Conservation (phyloP, 2,888 invertebrate species). For the Trilocha varians region DNA sequence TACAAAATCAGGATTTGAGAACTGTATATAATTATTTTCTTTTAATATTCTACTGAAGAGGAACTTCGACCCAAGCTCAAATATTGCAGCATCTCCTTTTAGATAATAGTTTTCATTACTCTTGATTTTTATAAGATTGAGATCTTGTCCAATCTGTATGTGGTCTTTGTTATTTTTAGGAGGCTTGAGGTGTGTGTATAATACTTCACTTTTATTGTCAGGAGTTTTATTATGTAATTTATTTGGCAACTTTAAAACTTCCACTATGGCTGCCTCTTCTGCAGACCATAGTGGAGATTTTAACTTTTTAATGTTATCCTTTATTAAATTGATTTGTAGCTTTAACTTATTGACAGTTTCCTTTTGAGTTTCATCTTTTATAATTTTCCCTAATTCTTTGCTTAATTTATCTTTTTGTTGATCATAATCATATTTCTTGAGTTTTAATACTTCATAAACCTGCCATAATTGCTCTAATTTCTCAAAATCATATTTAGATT, state of each 20-base stretch:
- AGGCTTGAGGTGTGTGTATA: conserved; percentile 30
- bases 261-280: conserved; percentile 78
- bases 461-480: conserved; percentile 75
- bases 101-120: conserved; percentile 76
- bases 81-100: conserved; percentile 78
- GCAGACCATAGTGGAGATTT: conserved; percentile 79
- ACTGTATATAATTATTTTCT: conserved; percentile 72
- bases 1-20: conserved; percentile 85
- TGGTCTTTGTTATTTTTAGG: conserved; percentile 59
- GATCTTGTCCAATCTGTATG: conserved; percentile 66
- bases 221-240: conserved; percentile 77
- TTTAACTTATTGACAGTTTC: conserved; percentile 67
- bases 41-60: conserved; percentile 57
- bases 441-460: conserved; percentile 72
- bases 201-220: conserved; percentile 33
- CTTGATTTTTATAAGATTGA: conserved; percentile 71
- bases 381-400: conserved; percentile 57
- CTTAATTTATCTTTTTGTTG: conserved; percentile 62
- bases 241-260: conserved; percentile 81
- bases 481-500: conserved; percentile 65
- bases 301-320: conserved; percentile 76
- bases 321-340: conserved; percentile 67
- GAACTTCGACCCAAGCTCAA: conserved; percentile 77
- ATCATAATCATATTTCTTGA: conserved; percentile 66
- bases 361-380: conserved; percentile 39